Evolutionary conservation across 2,797 vertebrate species (phyloP).

Genomic region (Falco concolor): DNA sequence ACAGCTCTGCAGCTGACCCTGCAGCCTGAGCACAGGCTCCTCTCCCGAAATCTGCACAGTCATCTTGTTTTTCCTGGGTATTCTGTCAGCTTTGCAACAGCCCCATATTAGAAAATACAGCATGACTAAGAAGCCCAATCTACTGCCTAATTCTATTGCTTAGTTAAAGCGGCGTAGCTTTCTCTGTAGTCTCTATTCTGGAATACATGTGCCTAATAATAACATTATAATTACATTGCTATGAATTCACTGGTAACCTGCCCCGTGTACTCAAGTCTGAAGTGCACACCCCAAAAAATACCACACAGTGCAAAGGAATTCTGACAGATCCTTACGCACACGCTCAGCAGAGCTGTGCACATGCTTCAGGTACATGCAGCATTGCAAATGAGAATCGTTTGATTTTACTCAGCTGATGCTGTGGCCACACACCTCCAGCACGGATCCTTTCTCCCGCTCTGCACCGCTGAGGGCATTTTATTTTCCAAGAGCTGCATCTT

Average conservation of each 20-base stretch:
- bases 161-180: background rate
- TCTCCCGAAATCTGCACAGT: background rate
- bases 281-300: background rate
- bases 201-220: background rate
- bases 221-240: background rate
- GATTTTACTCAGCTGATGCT: background rate
- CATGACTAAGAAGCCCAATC: background rate
- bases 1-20: background rate
- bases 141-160: background rate
- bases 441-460: background rate
- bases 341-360: background rate
- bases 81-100: background rate
- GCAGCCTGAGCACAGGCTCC: background rate
- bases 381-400: background rate
- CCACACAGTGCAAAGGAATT: background rate
- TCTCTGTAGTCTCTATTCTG: background rate
- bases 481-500: background rate
- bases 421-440: background rate
- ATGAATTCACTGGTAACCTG: background rate
- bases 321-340: background rate
- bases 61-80: background rate
- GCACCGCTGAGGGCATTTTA: background rate
- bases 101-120: background rate
- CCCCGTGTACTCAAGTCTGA: background rate
- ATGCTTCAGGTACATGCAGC: fast-evolving